Evolutionary conservation across 2,888 invertebrate genomes (phyloP), one percentile per base, ranked within the genome.

Genomic region (Agrotis clavis): DNA sequence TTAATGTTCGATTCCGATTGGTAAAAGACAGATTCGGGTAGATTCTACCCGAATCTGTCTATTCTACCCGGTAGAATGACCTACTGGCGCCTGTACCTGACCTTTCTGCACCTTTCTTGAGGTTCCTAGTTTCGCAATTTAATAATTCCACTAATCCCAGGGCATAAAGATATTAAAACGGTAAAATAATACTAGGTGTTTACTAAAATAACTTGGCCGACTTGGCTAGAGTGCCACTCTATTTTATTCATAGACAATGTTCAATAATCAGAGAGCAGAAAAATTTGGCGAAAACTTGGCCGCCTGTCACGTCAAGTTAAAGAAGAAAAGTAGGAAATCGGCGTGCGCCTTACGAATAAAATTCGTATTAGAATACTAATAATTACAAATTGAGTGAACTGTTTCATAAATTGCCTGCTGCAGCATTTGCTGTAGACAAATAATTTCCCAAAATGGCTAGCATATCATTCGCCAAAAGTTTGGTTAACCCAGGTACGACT

Each of bases 401-500:
- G 67, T 67, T 67, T 45, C 54, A 25, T 35, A 13, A 13, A 57
- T 30, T 35, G 73, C 11, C 79, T 83, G 67, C 85, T 83, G 67
- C 86, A 86, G 86, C 86, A 74, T 81, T 82, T 78, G 87, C 88
- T 91, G 88, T 87, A 82, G 85, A 81, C 65, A 68, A 47, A 81
- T 67, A 68, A 53, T 56, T 7, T 69, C 65, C 21, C 73, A 89
- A 77, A 85, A 96, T 96, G 96, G 93, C 96, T 85, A 94, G 94
- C 75, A 92, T 96, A 90, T 91, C 95, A 66, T 93, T 95, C 84
- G 96, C 95, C 60, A 96, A 95, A 92, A 96, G 92, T 93, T 94
- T 96, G 93, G 95, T 96, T 92, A 96, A 91, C 90, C 96, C 96
- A 92, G 96, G 96, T 96, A 93, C 76, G 66, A 53, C 45, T 11